Percentiles rank a stretch among this genome's conserved stretches.
Conservation (phyloP, 2,113 vertebrate species). For the Stigmatopora argus region DNA sequence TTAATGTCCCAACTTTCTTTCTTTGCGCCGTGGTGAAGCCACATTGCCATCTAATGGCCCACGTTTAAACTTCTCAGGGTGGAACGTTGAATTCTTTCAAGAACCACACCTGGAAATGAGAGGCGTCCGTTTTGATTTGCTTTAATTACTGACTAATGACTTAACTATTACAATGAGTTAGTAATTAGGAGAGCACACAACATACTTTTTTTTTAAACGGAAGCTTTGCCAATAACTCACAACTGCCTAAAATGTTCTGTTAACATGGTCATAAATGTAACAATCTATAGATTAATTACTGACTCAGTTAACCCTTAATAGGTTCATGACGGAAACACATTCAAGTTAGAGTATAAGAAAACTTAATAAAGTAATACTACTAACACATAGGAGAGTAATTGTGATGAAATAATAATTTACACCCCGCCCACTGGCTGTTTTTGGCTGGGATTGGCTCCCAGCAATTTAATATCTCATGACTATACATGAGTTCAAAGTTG, state of each 20-base stretch:
- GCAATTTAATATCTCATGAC: no score
- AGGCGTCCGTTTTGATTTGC: not conserved
- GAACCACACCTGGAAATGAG: not conserved
- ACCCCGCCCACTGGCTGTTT: no score
- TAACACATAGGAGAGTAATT: no score
- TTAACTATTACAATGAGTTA: not conserved
- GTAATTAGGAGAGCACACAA: not conserved
- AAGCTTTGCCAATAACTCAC: not conserved
- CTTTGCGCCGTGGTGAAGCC: slow-evolving; percentile 23
- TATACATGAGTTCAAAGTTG: not conserved
- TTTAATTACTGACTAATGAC: not conserved
- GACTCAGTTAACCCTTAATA: not conserved
- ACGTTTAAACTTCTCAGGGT: not conserved
- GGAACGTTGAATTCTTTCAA: not conserved
- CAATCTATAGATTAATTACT: no score
- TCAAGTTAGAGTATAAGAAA: no score
- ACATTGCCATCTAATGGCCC: slow-evolving; percentile 64
- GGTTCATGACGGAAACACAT: not conserved
- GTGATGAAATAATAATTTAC: no score
- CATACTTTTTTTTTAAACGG: not conserved
- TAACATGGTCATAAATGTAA: not conserved
- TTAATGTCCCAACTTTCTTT: slow-evolving; percentile 52
- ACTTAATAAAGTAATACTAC: no score
- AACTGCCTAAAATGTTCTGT: not conserved
- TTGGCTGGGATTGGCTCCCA: no score